These are phyloP conservation scores for Drosophila burlai DNA, from an alignment of 1,140 invertebrate genomes.

Conservation along the genomic window DNA sequence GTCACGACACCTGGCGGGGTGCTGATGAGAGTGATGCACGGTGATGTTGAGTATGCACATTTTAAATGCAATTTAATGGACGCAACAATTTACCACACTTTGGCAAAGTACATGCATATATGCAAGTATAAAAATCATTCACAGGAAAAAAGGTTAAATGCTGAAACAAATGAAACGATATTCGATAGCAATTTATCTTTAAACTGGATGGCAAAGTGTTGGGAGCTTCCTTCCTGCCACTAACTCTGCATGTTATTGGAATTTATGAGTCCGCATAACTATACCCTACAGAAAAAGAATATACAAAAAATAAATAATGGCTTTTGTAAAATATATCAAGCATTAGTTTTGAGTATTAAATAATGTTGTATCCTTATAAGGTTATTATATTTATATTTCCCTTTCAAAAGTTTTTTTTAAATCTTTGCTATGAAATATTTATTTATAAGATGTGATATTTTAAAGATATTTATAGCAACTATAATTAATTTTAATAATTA, in stretches of 20 bases:
- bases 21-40: constrained; percentile 13
- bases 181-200: constrained; percentile 45
- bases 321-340: background rate
- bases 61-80: constrained; percentile 50
- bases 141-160: background rate
- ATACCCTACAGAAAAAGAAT: background rate
- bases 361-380: no score
- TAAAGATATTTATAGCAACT: background rate
- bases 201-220: constrained; percentile 40
- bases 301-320: background rate
- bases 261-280: constrained; percentile 20
- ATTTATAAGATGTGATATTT: background rate
- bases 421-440: background rate
- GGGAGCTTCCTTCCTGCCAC: constrained; percentile 6
- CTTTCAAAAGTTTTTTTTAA: background rate
- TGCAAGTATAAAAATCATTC: constrained; percentile 5
- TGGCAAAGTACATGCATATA: background rate
- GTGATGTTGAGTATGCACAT: constrained; percentile 25
- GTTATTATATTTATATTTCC: background rate
- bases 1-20: constrained; percentile 37
- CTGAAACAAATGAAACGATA: constrained; percentile 29
- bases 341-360: background rate
- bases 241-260: background rate
- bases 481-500: background rate
- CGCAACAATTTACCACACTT: constrained; percentile 16